These are phyloP conservation scores for Torymus aiolomorphi DNA, from an alignment of 2,888 invertebrate genomes.

Conservation along the genomic window DNA sequence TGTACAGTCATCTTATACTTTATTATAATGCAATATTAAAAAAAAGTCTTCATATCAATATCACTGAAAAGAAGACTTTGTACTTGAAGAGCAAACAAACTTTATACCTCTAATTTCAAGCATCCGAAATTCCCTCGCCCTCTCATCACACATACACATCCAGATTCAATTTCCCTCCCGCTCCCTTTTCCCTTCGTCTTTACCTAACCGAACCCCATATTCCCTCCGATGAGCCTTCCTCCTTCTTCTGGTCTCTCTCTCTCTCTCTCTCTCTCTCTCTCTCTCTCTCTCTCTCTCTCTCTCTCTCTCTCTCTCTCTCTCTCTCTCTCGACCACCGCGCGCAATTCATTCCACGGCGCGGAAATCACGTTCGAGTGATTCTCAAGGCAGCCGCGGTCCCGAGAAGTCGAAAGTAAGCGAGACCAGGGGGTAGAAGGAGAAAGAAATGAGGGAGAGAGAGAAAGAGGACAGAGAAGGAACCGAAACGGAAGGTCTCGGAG, in stretches of 20 bases:
- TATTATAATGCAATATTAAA: no score
- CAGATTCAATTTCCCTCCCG: slow-evolving; percentile 23
- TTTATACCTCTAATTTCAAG: not conserved
- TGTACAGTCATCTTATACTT: no score
- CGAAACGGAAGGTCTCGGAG: slow-evolving; percentile 53
- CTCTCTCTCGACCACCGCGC: not conserved
- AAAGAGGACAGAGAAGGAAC: slow-evolving; percentile 28
- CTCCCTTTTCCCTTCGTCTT: slow-evolving; percentile 1
- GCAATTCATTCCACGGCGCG: slow-evolving; percentile 46
- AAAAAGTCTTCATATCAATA: not conserved
- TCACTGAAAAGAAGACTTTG: not conserved
- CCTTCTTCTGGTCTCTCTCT: no score
- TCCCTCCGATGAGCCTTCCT: not conserved
- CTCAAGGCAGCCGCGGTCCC: slow-evolving; percentile 61
- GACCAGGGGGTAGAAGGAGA: not conserved
- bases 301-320: not conserved
- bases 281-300: no score
- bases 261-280: no score
- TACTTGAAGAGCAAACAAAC: not conserved
- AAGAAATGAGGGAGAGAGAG: slow-evolving; percentile 2
- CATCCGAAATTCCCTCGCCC: not conserved
- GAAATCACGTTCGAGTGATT: slow-evolving; percentile 73
- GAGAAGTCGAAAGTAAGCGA: not conserved
- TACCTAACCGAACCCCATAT: slow-evolving; percentile 3
- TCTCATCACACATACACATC: not conserved